Conservation (phyloP, 1,140 invertebrate species). For the Drosophila rufa region DNA sequence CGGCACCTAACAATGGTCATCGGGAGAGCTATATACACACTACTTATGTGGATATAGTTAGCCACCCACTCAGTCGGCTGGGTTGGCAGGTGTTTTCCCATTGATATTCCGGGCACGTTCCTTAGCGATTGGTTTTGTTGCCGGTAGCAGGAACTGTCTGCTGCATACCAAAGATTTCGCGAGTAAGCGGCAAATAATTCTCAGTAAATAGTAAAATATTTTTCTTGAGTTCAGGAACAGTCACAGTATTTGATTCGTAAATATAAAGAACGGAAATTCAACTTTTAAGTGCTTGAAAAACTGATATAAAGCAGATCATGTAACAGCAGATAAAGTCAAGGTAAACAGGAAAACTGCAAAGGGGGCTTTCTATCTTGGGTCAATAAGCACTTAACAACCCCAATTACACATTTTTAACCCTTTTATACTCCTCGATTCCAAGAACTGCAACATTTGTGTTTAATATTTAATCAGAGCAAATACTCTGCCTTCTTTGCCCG, state of each 20-base stretch:
- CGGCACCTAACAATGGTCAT: conserved; percentile 38
- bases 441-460: neutral
- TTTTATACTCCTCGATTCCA: neutral
- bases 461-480: neutral
- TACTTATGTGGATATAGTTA: neutral
- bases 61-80: conserved; percentile 51
- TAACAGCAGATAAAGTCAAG: neutral
- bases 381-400: conserved; percentile 2
- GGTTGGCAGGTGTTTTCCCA: conserved; percentile 35
- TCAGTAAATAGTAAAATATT: conserved; percentile 3
- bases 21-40: neutral
- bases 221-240: neutral
- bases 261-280: too few species aligned
- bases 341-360: neutral
- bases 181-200: conserved; percentile 9
- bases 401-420: neutral
- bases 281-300: conserved; percentile 1
- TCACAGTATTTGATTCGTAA: conserved; percentile 4
- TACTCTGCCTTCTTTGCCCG: neutral
- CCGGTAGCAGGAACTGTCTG: conserved; percentile 23
- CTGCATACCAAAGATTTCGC: conserved; percentile 30
- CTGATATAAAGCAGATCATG: neutral
- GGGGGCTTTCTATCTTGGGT: conserved; percentile 1
- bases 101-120: conserved; percentile 35
- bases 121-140: conserved; percentile 26